These are phyloP conservation scores for Gadus macrocephalus DNA, from an alignment of 2,113 vertebrate species.

Conservation along the genomic window DNA sequence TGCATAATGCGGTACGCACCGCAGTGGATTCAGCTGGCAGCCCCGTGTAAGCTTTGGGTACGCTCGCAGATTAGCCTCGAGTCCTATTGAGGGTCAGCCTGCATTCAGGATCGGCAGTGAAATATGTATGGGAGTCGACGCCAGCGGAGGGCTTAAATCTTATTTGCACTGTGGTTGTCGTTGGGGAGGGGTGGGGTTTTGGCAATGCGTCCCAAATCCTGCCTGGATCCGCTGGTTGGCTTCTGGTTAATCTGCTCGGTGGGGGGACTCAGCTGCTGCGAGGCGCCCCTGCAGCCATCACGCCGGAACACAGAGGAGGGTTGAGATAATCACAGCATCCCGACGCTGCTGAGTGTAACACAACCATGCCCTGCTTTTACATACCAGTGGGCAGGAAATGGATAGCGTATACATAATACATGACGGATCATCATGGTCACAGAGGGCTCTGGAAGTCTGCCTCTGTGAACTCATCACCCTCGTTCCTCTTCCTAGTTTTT, in stretches of 20 bases:
- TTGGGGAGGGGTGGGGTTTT: not conserved
- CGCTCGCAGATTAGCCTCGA: slow-evolving; percentile 48
- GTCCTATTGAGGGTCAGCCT: slow-evolving; percentile 27
- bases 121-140: slow-evolving; percentile 59
- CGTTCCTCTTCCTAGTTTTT: too few species aligned
- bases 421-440: too few species aligned
- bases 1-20: not conserved
- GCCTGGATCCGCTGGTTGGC: slow-evolving; percentile 38
- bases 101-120: slow-evolving; percentile 30
- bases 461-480: too few species aligned
- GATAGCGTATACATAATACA: too few species aligned
- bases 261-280: slow-evolving; percentile 39
- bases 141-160: slow-evolving; percentile 63
- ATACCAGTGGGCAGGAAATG: too few species aligned
- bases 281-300: slow-evolving; percentile 36
- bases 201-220: slow-evolving; percentile 58
- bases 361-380: too few species aligned
- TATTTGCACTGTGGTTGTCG: slow-evolving; percentile 30
- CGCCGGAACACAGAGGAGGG: slow-evolving; percentile 36
- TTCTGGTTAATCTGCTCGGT: slow-evolving; percentile 58
- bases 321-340: slow-evolving; percentile 40
- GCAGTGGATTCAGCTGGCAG: slow-evolving; percentile 33
- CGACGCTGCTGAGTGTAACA: not conserved
- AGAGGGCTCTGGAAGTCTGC: too few species aligned
- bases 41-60: slow-evolving; percentile 29